Percentiles rank a stretch among this genome's conserved stretches.
Conservation (phyloP, 1,140 invertebrate genomes). For the Pomacea maculata region DNA sequence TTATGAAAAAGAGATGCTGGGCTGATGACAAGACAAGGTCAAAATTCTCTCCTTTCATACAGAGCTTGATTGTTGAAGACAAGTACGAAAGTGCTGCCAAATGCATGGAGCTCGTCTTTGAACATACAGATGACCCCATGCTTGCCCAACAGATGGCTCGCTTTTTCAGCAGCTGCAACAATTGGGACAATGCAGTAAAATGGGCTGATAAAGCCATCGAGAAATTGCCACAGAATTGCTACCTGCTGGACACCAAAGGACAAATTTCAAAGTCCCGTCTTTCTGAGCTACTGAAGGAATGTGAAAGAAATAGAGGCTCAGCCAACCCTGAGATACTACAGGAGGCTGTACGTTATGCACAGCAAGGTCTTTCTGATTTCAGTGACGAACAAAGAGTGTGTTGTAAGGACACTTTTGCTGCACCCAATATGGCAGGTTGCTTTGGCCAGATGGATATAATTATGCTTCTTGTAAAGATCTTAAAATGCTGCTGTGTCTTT, state of each 20-base stretch:
- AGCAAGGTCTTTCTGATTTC: slow-evolving; percentile 29
- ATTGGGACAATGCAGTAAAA: slow-evolving; percentile 37
- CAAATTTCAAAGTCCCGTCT: slow-evolving; percentile 38
- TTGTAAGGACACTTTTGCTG: slow-evolving; percentile 10
- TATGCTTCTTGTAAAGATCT: slow-evolving; percentile 27
- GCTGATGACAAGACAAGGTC: slow-evolving; percentile 24
- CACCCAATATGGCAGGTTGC: slow-evolving; percentile 34
- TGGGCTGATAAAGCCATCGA: slow-evolving; percentile 33
- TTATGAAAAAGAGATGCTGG: slow-evolving; percentile 37
- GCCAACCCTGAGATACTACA: slow-evolving; percentile 1
- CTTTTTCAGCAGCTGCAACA: slow-evolving; percentile 33
- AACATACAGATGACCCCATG: slow-evolving; percentile 34
- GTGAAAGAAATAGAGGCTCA: slow-evolving; percentile 12
- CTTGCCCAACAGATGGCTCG: slow-evolving; percentile 44
- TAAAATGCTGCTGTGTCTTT: slow-evolving; percentile 18
- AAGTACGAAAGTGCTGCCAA: slow-evolving; percentile 29
- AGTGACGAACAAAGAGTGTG: slow-evolving; percentile 31
- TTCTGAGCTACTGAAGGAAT: slow-evolving; percentile 23
- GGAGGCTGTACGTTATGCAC: slow-evolving; percentile 23
- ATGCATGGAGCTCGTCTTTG: slow-evolving; percentile 32
- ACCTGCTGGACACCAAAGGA: slow-evolving; percentile 44
- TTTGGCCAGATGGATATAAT: slow-evolving; percentile 37
- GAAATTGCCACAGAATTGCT: slow-evolving; percentile 39
- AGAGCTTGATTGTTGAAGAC: slow-evolving; percentile 25
- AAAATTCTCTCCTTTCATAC: slow-evolving; percentile 37